These are phyloP conservation scores for Aphelinus certus DNA, from an alignment of 1,140 invertebrate species.

Conservation along the genomic window DNA sequence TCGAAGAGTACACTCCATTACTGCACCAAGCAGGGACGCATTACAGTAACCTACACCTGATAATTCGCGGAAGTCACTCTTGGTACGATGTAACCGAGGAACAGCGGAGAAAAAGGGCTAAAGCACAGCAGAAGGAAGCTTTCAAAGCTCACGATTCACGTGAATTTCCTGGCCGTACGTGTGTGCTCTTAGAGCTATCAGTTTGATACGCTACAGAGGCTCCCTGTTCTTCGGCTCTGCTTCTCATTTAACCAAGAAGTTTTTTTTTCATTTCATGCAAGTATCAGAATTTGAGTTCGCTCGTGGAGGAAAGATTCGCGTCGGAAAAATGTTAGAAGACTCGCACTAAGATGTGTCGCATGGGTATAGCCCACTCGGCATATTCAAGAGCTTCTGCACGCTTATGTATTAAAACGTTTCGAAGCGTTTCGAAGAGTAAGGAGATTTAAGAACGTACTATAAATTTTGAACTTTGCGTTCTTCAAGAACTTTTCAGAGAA, in stretches of 20 bases:
- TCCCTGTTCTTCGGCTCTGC: conserved; percentile 5
- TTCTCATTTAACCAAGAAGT: conserved; percentile 8
- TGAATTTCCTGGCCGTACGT: not conserved
- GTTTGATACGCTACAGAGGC: conserved; percentile 2
- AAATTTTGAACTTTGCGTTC: no score
- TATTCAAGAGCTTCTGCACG: no score
- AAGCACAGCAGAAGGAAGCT: conserved; percentile 11
- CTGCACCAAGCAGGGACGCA: no score
- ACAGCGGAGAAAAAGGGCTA: not conserved
- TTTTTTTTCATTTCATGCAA: conserved; percentile 22
- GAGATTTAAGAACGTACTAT: no score
- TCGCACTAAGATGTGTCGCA: not conserved
- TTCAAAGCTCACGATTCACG: conserved; percentile 13
- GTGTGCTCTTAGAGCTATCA: conserved; percentile 32
- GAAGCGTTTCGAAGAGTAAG: no score
- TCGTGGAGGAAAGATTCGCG: not conserved
- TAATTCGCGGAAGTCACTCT: conserved; percentile 20
- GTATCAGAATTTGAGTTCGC: not conserved
- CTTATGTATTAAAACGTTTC: no score
- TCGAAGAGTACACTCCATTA: no score
- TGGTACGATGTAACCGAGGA: no score
- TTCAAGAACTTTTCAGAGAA: no score
- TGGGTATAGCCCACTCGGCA: no score
- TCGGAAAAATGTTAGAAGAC: not conserved
- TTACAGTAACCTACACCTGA: not conserved